phyloP scores from a whole-genome alignment of 2,797 vertebrate species.

The Decapterus maruadsi region DNA sequence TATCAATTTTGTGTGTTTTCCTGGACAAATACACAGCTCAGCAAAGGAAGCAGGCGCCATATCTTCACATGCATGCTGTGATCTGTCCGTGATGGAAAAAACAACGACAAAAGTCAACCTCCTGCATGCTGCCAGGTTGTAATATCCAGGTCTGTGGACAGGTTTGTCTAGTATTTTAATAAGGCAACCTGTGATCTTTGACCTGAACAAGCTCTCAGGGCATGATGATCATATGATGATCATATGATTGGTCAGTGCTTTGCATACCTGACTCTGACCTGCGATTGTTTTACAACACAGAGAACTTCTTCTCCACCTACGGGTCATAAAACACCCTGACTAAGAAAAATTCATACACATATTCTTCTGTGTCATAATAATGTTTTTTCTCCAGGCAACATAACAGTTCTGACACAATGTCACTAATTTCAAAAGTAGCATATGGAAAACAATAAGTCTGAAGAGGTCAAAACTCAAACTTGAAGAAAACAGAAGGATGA shows the following conservation, averaged over 20 bases:
- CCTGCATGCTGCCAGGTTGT: neutral
- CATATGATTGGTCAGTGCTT: constrained; percentile 46
- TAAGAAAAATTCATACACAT: neutral
- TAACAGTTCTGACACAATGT: too few species aligned
- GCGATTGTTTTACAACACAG: constrained; percentile 5
- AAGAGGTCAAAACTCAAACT: too few species aligned
- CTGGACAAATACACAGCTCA: constrained; percentile 9
- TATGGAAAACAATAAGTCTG: too few species aligned
- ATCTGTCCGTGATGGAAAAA: constrained; percentile 14
- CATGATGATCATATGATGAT: constrained; percentile 21
- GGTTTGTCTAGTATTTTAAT: neutral
- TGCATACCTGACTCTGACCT: neutral
- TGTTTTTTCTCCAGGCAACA: too few species aligned
- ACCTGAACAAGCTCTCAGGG: neutral
- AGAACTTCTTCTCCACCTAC: neutral
- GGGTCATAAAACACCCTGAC: constrained; percentile 9
- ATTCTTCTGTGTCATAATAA: neutral
- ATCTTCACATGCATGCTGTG: constrained; percentile 19
- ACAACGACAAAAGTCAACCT: neutral
- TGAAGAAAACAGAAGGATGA: too few species aligned
- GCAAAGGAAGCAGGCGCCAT: neutral
- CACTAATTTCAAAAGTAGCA: too few species aligned
- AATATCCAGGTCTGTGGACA: neutral
- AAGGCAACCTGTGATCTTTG: neutral
- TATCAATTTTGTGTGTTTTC: constrained; percentile 12